Evolutionary conservation across 2,113 vertebrate species (phyloP), one percentile per base, ranked within the genome.

Genomic region (Abramis brama): DNA sequence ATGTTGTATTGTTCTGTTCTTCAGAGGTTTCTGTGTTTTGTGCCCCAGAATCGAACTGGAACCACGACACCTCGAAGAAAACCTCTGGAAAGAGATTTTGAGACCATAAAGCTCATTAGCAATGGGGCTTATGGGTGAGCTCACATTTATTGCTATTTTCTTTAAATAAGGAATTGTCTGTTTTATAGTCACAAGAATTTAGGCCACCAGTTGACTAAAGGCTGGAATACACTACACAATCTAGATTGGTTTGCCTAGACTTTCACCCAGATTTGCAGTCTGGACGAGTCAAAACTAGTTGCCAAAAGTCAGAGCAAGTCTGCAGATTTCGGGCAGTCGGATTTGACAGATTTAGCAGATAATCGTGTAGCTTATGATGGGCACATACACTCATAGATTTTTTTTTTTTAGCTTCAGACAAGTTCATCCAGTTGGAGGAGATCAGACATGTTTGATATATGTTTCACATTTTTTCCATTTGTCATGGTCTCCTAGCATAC

Each of bases 61-160:
- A 86, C 88, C 12, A 89, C 94, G 0, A 91, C 94, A 0, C 93
- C 95, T 0, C 95, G 97, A 50, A 96, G 96, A 88, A 98, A 97
- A 85, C 97, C 97, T 0, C 94, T 96, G 0, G 97, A 99, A 92
- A 96, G 91, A 0, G 97, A 99, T 93, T 99, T 99, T 5, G 97
- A 99, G 89, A 98, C 96, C 45, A 96, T 97, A 93, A 99, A 99
- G 85, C 94, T 99, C 68, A 98, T 99, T 92, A 99, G 97, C 93
- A 98, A 99, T 0, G 97, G 97, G 3, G 97, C 97, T 74, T 99
- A 99, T 0, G 97, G 97, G 97, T 99, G 94, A 96, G 96, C 80
- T 71, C 84, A 82, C 76, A 74, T 66, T 84, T 79, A 4, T 0
- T 85, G 76, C 5, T 1, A 45, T 79, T 82, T 83, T 82, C 25